phyloP scores from a whole-genome alignment of 2,797 vertebrate genomes.

The Neopelma chrysocephalum region DNA sequence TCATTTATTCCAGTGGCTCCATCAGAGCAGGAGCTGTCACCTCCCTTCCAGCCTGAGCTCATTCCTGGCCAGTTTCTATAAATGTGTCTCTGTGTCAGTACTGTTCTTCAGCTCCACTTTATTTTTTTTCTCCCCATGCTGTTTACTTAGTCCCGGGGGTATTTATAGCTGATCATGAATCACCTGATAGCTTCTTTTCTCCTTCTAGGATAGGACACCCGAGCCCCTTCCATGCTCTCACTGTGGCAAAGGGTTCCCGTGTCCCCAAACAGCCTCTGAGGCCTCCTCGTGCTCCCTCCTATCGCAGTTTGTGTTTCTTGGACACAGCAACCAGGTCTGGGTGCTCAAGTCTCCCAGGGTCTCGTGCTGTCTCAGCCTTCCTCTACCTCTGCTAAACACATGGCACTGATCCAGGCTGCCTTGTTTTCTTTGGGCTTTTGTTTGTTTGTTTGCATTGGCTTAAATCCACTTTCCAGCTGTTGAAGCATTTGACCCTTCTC shows the following conservation, averaged over 20 bases:
- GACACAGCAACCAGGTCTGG: not conserved
- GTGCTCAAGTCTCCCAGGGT: not conserved
- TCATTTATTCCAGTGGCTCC: not conserved
- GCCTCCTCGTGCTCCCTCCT: not conserved
- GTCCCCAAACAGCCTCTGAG: not conserved
- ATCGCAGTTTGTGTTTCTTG: not conserved
- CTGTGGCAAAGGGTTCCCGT: not conserved
- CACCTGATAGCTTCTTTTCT: slow-evolving; percentile 4
- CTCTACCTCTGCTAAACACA: not conserved
- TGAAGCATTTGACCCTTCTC: not conserved
- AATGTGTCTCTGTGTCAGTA: not conserved
- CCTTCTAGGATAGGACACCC: slow-evolving; percentile 25
- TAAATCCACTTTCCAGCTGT: not conserved
- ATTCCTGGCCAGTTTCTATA: not conserved
- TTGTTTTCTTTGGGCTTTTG: not conserved
- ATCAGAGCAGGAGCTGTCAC: not conserved
- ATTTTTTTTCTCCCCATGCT: not conserved
- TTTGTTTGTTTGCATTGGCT: slow-evolving; percentile 7
- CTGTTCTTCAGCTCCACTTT: not conserved
- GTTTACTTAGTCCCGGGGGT: slow-evolving; percentile 12
- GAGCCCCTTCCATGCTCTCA: rapidly evolving
- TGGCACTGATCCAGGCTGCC: rapidly evolving
- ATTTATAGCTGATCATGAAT: slow-evolving; percentile 23
- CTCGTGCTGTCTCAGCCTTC: not conserved
- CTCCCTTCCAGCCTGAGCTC: not conserved